phyloP scores from a whole-genome alignment of 2,113 vertebrate genomes.

The Amazona guildingii region DNA sequence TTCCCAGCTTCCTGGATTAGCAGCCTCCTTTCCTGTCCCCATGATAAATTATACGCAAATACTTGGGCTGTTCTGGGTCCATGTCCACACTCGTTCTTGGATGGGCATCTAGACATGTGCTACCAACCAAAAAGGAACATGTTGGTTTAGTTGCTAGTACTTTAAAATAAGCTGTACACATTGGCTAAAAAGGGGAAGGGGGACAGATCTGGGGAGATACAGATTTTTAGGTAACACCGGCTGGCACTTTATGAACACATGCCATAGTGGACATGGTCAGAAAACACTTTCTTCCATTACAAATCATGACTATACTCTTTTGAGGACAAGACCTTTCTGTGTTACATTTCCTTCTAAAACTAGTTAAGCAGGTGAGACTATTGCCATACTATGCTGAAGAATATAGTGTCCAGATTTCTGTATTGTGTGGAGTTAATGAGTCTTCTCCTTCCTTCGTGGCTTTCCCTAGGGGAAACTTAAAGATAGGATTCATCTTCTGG shows the following conservation, averaged over 20 bases:
- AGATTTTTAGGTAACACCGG: not conserved
- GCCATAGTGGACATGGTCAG: not conserved
- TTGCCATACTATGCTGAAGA: fast-evolving
- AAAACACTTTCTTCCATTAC: not conserved
- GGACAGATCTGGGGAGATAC: not conserved
- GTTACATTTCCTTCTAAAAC: not conserved
- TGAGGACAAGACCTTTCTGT: not conserved
- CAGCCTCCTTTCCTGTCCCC: too few relatives aligned
- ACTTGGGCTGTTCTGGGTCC: not conserved
- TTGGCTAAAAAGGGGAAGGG: not conserved
- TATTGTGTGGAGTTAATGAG: not conserved
- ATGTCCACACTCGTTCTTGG: not conserved
- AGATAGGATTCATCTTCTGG: not conserved
- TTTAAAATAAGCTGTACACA: not conserved
- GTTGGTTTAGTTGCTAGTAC: not conserved
- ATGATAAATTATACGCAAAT: not conserved
- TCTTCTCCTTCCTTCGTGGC: not conserved
- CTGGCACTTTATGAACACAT: not conserved
- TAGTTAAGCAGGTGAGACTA: not conserved
- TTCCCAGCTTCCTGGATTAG: too few relatives aligned
- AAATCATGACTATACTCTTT: not conserved
- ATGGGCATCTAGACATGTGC: not conserved
- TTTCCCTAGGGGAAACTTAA: not conserved
- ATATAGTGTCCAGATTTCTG: not conserved
- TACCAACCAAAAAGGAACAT: not conserved